Base-by-base conservation (phyloP, 37 sponge, comb jelly and placozoan species). In the Eunapius fragilis region DNA sequence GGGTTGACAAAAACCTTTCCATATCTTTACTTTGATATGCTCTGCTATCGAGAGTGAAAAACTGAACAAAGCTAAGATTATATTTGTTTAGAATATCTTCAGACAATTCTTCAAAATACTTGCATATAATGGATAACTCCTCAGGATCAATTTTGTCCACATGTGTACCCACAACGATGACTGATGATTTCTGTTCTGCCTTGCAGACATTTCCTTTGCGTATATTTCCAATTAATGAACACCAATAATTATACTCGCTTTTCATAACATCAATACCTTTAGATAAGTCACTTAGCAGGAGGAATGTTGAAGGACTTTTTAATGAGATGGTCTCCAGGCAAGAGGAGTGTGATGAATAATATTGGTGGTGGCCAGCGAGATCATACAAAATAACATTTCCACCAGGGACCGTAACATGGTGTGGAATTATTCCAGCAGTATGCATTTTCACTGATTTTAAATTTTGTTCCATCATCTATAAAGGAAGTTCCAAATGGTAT, bases 361-460 rank as follows among this genome's bases (percentile, higher is more conserved):
- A 87, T 27, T 87, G 81, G 24, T 9, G 0, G 22, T 86, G 86
- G 24, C 86, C 86, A 69, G 86, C 86, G 34, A 86, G 69, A 68
- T 86, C 86, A 76, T 67, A 78, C 13, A 86, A 27, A 26, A 86
- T 30, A 4, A 71, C 38, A 32, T 86, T 67, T 6, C 41, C 41
- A 86, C 38, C 71, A 19, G 26, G 36, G 31, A 78, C 69, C 17
- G 31, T 31, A 32, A 78, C 30, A 25, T 41, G 25, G 36, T 36
- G 24, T 0, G 86, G 78, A 47, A 78, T 37, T 35, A 86, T 86
- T 32, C 86, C 86, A 78, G 86, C 86, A n/a, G 86, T 86, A 41
- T 41, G 41, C 41, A 41, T 41, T 41, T 41, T 41, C 41, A 41
- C 41, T 9, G 41, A 41, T 41, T 41, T 41, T 6, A 41, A 6